phyloP scores from a whole-genome alignment of 2,888 invertebrate species.

The Habrosyne pyritoides region DNA sequence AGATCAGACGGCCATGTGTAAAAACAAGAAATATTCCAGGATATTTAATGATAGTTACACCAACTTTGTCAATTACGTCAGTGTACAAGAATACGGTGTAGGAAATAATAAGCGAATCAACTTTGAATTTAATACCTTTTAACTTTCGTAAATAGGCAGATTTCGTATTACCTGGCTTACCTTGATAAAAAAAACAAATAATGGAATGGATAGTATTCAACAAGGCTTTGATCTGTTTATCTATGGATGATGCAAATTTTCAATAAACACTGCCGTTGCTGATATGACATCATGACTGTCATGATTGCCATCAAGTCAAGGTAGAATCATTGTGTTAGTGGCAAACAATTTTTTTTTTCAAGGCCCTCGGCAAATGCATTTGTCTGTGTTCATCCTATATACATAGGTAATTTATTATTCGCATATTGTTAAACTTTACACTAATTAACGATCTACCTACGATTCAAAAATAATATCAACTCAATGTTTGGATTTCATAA shows the following conservation, averaged over 20 bases:
- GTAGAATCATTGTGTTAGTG: slow-evolving; percentile 30
- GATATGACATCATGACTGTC: slow-evolving; percentile 23
- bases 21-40: no score
- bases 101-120: no score
- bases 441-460: no score
- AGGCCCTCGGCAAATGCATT: neutral
- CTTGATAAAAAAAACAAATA: neutral
- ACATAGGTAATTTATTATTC: neutral
- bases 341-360: slow-evolving; percentile 5
- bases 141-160: neutral
- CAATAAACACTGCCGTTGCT: slow-evolving; percentile 27
- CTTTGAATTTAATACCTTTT: neutral
- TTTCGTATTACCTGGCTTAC: neutral
- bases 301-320: slow-evolving; percentile 34
- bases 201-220: neutral
- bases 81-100: no score
- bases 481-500: no score
- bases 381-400: neutral
- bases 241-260: slow-evolving; percentile 27
- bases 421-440: neutral
- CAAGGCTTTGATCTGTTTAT: neutral
- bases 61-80: no score
- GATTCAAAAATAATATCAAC: no score
- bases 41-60: no score
- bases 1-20: no score